These are phyloP conservation scores for Lordiphosa stackelbergi DNA, from an alignment of 1,140 invertebrate genomes.

Conservation along the genomic window DNA sequence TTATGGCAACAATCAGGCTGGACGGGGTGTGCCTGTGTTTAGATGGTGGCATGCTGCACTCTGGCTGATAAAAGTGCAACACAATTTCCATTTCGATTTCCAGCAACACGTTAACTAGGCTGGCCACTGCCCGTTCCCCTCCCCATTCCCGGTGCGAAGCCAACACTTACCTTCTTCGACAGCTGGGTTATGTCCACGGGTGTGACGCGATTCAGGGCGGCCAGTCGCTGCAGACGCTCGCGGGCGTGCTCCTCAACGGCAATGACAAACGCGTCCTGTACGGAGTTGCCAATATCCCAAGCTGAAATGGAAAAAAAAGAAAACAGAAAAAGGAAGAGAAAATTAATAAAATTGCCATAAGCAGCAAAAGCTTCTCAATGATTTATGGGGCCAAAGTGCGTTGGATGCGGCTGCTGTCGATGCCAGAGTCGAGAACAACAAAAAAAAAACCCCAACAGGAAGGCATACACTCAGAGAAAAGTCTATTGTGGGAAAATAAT, in stretches of 20 bases:
- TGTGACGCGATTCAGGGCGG: slow-evolving; percentile 92
- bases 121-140: not conserved
- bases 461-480: too few relatives aligned
- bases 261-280: slow-evolving; percentile 98
- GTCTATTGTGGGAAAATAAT: too few relatives aligned
- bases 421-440: too few relatives aligned
- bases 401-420: too few relatives aligned
- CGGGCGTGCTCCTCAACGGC: slow-evolving; percentile 95
- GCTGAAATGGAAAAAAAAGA: slow-evolving; percentile 80
- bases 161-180: slow-evolving; percentile 84
- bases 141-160: not conserved
- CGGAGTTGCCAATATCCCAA: slow-evolving; percentile 90
- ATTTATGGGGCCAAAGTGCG: too few relatives aligned
- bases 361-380: slow-evolving; percentile 3
- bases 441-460: too few relatives aligned
- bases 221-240: slow-evolving; percentile 92
- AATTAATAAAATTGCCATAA: slow-evolving; percentile 43
- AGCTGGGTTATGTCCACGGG: slow-evolving; percentile 97
- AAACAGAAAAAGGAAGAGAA: slow-evolving; percentile 2
- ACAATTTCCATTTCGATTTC: slow-evolving; percentile 29
- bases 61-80: too few relatives aligned
- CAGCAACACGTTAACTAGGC: too few relatives aligned
- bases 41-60: not conserved
- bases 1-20: slow-evolving; percentile 24
- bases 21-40: not conserved